Base-by-base conservation (phyloP, 2,888 invertebrate genomes). In the Pseudococcus viburni region DNA sequence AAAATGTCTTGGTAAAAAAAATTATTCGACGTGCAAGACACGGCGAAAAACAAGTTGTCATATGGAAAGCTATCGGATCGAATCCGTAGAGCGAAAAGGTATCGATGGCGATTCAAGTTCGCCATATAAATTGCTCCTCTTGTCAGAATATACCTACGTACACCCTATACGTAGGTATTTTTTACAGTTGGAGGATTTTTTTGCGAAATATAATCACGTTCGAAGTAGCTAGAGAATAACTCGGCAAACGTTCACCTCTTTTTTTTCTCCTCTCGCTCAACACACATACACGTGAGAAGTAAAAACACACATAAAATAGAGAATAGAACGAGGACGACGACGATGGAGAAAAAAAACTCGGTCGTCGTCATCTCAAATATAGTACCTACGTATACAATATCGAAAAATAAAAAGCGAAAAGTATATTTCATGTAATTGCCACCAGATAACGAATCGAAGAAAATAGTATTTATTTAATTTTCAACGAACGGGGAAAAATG, bases 351-450 rank as follows among this genome's bases (percentile, higher is more conserved):
- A 59, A n/a, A n/a, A 59, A 17, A 59, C 22, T 22, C 22, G 22
- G 9, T 64, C 64, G 64, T 22, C 64, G 64, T 64, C 64, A 64
- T 64, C 64, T 64, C 64, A 64, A 64, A 64, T 22, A 64, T 73
- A 68, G 64, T 22, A 64, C 8, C n/a, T 68, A 39, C 73, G 73
- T 83, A 83, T 46, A 83, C 80, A 46, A 83, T 83, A 83, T 46
- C 46, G 80, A 19, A 22, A 83, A 46, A 42, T 42, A 83, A 46
- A 83, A 46, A 42, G 46, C 80, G 80, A 83, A 33, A 73, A 73
- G 73, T 73, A 73, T 83, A 83, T 83, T 83, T 83, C 80, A 33
- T 83, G 80, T 83, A 83, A 83, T 83, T 83, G 80, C 80, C 80
- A 46, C 80, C 80, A 83, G 80, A 83, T 83, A 83, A 83, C 80